Conservation (phyloP, 2,113 vertebrate species). For the Manacus vitellinus region DNA sequence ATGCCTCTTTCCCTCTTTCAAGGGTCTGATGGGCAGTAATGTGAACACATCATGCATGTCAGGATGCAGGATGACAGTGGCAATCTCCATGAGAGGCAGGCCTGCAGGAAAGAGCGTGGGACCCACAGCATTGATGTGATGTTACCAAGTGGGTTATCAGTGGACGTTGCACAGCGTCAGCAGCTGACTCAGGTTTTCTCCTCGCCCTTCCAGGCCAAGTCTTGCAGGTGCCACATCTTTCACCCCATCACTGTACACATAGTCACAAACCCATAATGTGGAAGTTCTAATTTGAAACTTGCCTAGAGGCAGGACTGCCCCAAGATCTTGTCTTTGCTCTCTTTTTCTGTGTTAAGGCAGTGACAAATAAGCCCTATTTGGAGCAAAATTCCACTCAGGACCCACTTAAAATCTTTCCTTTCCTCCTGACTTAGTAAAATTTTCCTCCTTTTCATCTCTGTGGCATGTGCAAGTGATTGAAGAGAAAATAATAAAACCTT, state of each 20-base stretch:
- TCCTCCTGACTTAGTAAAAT: background rate
- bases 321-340: background rate
- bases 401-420: background rate
- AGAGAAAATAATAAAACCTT: background rate
- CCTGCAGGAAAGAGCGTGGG: background rate
- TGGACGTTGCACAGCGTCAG: background rate
- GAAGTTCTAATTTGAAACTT: background rate
- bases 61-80: background rate
- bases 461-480: background rate
- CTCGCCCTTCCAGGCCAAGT: background rate
- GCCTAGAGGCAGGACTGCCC: background rate
- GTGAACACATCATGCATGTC: accelerated
- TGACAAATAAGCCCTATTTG: background rate
- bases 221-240: background rate
- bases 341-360: background rate
- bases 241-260: background rate
- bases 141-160: background rate
- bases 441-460: background rate
- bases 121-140: accelerated
- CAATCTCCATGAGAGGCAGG: background rate
- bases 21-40: background rate
- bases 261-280: background rate
- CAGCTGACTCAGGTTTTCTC: background rate
- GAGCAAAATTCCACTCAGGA: background rate
- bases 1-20: background rate